These are phyloP conservation scores for Corydoras maculifer DNA, from an alignment of 2,113 vertebrate genomes.

Conservation along the genomic window DNA sequence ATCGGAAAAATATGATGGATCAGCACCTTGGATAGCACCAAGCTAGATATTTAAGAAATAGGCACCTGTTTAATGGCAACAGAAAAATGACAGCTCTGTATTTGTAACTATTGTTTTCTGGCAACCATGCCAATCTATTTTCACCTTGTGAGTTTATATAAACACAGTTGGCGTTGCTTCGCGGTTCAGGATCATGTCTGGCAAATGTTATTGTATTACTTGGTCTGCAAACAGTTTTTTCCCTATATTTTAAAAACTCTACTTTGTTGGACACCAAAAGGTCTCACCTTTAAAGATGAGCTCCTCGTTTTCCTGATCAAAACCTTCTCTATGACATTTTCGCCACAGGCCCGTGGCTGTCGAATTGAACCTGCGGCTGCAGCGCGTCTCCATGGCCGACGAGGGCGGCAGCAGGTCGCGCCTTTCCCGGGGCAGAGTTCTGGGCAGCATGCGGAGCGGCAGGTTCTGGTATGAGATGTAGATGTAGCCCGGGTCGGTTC, in stretches of 20 bases:
- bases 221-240: too few species aligned
- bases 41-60: background rate
- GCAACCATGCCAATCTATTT: background rate
- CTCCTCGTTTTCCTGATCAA: slow-evolving; percentile 80
- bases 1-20: slow-evolving; percentile 24
- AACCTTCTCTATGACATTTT: slow-evolving; percentile 78
- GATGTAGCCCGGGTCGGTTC: slow-evolving; percentile 80
- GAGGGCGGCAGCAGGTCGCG: slow-evolving; percentile 64
- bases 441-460: slow-evolving; percentile 73
- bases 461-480: slow-evolving; percentile 81
- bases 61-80: background rate
- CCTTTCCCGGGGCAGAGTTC: slow-evolving; percentile 54
- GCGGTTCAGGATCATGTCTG: background rate
- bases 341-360: slow-evolving; percentile 82
- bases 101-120: background rate
- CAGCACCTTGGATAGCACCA: slow-evolving; percentile 66
- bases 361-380: slow-evolving; percentile 83
- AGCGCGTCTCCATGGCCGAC: slow-evolving; percentile 76
- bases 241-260: too few species aligned
- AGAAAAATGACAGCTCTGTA: slow-evolving; percentile 29
- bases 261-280: too few species aligned
- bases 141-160: slow-evolving; percentile 21
- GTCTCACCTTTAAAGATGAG: slow-evolving; percentile 75
- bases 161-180: slow-evolving; percentile 7
- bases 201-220: too few species aligned